Percentiles rank a stretch among this genome's conserved stretches.
Conservation (phyloP, 2,797 vertebrate species). For the Smutsia gigantea region DNA sequence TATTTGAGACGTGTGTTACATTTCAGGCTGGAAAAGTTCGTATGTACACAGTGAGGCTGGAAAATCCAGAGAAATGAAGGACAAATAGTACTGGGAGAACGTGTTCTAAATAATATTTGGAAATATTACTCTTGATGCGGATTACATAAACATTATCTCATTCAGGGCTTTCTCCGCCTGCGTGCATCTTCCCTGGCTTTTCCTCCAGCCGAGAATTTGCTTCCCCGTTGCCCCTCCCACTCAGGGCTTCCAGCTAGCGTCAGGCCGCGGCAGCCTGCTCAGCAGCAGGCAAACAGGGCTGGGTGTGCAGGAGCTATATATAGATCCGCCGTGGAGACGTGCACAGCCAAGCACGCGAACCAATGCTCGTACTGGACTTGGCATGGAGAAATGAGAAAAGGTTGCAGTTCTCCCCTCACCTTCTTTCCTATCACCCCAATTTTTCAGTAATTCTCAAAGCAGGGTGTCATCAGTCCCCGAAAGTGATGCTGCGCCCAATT, state of each 20-base stretch:
- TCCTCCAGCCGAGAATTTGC: slow-evolving; percentile 27
- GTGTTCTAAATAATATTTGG: slow-evolving; percentile 35
- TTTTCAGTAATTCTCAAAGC: slow-evolving; percentile 56
- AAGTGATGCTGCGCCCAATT: slow-evolving; percentile 49
- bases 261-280: slow-evolving; percentile 69
- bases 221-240: slow-evolving; percentile 66
- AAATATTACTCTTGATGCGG: not conserved
- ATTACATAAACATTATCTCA: slow-evolving; percentile 10
- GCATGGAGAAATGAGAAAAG: not conserved
- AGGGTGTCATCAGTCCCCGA: not conserved
- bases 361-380: slow-evolving; percentile 28
- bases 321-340: slow-evolving; percentile 78
- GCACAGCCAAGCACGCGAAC: slow-evolving; percentile 26
- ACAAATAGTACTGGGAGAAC: not conserved
- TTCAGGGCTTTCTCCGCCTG: not conserved
- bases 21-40: not conserved
- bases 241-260: slow-evolving; percentile 66
- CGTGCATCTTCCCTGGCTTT: slow-evolving; percentile 49
- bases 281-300: slow-evolving; percentile 64
- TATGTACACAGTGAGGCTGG: not conserved
- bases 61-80: slow-evolving; percentile 31
- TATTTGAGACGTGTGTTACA: not conserved
- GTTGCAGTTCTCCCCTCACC: not conserved
- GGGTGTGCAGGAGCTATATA: slow-evolving; percentile 73
- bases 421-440: not conserved